These are phyloP conservation scores for Mythimna vitellina DNA, from an alignment of 2,888 invertebrate genomes.

Conservation along the genomic window DNA sequence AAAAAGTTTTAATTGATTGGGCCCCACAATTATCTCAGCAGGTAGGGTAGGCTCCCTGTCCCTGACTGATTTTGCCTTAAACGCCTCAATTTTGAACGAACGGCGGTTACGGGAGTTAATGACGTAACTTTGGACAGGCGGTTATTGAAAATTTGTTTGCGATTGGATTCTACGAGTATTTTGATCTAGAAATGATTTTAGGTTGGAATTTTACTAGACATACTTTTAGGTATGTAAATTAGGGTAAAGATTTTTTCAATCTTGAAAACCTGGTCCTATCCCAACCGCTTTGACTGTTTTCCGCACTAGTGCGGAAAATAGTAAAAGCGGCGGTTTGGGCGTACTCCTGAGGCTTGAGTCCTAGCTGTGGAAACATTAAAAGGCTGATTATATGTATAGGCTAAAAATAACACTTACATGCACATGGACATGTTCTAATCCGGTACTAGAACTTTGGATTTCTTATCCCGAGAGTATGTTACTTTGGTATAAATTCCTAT, in stretches of 20 bases:
- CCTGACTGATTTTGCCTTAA: conserved; percentile 39
- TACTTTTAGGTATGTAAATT: not conserved
- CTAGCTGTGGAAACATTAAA: too few species aligned
- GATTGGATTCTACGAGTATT: not conserved
- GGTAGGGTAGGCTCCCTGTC: not conserved
- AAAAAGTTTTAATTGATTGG: conserved; percentile 70
- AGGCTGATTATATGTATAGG: too few species aligned
- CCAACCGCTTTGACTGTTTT: too few species aligned
- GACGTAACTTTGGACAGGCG: conserved; percentile 32
- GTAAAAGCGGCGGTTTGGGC: too few species aligned
- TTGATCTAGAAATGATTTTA: not conserved
- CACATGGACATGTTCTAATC: too few species aligned
- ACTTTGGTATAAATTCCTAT: too few species aligned
- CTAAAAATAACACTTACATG: too few species aligned
- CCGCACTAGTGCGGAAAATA: too few species aligned
- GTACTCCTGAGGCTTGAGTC: too few species aligned
- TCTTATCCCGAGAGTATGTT: too few species aligned
- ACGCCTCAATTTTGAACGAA: conserved; percentile 19
- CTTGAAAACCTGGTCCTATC: too few species aligned
- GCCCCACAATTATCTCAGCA: conserved; percentile 39
- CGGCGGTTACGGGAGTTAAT: conserved; percentile 4
- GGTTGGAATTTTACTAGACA: not conserved
- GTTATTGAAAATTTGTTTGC: conserved; percentile 29
- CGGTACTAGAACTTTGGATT: too few species aligned
- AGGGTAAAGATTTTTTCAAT: not conserved